These are phyloP conservation scores for Trissoscelio sp. DNA, from an alignment of 2,888 invertebrate genomes.

Conservation along the genomic window DNA sequence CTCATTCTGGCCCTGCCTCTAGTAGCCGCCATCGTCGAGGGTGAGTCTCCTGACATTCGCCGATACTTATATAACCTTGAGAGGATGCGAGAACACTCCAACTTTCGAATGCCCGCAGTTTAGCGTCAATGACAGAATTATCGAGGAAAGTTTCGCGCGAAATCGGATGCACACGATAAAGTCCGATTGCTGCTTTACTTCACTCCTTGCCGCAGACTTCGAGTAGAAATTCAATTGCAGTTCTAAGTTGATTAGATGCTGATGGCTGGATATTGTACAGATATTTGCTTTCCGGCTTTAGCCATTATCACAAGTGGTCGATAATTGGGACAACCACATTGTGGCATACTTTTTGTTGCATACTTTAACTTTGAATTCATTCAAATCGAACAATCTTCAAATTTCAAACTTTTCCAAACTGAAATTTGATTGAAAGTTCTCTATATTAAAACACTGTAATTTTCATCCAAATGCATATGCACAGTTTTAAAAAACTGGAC, in stretches of 20 bases:
- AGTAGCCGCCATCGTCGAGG: slow-evolving; percentile 52
- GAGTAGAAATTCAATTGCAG: slow-evolving; percentile 12
- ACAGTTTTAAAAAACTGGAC: background rate
- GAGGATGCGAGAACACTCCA: slow-evolving; percentile 6
- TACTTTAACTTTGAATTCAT: background rate
- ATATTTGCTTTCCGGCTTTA: background rate
- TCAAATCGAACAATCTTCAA: no score
- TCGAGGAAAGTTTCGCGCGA: slow-evolving; percentile 18
- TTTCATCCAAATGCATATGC: no score
- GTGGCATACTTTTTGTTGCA: background rate
- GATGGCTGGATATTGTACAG: background rate
- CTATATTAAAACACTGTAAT: no score
- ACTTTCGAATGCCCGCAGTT: slow-evolving; percentile 26
- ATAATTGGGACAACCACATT: slow-evolving; percentile 24
- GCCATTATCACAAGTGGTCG: background rate
- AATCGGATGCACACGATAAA: slow-evolving; percentile 8
- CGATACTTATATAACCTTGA: slow-evolving; percentile 45
- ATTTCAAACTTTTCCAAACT: no score
- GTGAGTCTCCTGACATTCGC: slow-evolving; percentile 55
- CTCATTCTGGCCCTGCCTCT: slow-evolving; percentile 63
- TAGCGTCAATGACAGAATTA: background rate
- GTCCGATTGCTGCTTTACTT: background rate
- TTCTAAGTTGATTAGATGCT: background rate
- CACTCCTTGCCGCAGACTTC: background rate
- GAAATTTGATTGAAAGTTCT: no score